phyloP scores from a whole-genome alignment of 2,797 vertebrate genomes.

The Antrozous pallidus region DNA sequence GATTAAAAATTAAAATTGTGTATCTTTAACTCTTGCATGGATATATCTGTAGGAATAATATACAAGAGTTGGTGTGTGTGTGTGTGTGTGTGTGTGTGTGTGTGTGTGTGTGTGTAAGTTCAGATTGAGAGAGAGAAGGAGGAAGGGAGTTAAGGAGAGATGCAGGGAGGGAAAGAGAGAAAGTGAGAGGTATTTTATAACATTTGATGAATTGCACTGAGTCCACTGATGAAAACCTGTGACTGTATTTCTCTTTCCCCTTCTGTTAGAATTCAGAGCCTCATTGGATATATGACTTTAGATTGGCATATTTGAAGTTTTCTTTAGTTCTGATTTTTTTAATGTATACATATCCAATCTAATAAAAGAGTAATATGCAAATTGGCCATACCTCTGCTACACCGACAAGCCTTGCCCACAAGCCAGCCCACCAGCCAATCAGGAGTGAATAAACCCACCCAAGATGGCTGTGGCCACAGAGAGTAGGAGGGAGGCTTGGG shows the following conservation, averaged over 20 bases:
- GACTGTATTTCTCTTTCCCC: neutral
- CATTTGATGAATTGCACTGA: neutral
- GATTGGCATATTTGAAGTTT: neutral
- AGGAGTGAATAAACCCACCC: too few relatives aligned
- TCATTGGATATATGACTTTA: neutral
- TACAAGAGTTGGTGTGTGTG: accelerated
- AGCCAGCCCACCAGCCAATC: too few relatives aligned
- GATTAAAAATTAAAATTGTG: slow-evolving; percentile 1
- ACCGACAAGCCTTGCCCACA: too few relatives aligned
- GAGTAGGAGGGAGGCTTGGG: too few relatives aligned
- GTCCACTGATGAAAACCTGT: neutral
- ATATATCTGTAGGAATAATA: neutral
- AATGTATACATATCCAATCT: neutral
- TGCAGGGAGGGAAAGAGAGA: neutral
- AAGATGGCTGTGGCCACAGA: too few relatives aligned
- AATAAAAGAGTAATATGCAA: too few relatives aligned
- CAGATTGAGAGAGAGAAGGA: neutral
- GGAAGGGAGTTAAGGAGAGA: neutral
- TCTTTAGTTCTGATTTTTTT: neutral
- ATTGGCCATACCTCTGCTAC: too few relatives aligned
- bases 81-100: neutral
- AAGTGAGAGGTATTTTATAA: neutral
- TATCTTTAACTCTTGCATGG: neutral
- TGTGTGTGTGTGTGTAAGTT: neutral
- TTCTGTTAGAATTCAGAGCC: neutral